phyloP scores from a whole-genome alignment of 2,888 invertebrate genomes.

The Latrodectus elegans region DNA sequence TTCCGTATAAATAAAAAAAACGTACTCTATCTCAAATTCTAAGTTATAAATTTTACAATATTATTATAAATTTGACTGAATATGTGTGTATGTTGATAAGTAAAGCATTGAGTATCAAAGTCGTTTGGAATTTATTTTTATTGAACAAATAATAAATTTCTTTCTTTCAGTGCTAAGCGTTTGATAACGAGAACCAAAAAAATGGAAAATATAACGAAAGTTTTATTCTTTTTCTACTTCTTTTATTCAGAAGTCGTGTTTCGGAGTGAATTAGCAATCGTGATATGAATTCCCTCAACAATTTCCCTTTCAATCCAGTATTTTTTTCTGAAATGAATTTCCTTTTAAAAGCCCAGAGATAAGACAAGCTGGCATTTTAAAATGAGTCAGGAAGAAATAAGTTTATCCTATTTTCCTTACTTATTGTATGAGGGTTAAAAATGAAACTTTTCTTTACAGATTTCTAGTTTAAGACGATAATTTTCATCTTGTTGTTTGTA shows the following conservation, averaged over 20 bases:
- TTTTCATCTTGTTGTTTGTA: no score
- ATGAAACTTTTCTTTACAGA: no score
- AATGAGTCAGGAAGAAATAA: neutral
- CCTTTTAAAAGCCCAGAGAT: neutral
- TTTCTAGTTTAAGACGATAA: no score
- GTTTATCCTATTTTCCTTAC: no score
- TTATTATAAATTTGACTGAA: no score
- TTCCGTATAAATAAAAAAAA: no score
- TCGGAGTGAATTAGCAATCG: constrained; percentile 20
- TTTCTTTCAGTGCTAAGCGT: neutral
- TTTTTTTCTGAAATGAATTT: neutral
- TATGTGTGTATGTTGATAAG: no score
- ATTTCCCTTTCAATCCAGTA: neutral
- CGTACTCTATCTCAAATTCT: no score
- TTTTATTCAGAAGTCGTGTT: constrained; percentile 26
- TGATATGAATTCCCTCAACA: constrained; percentile 1
- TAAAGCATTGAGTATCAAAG: neutral
- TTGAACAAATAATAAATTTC: neutral
- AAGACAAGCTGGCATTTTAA: neutral
- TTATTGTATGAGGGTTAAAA: no score
- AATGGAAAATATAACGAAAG: neutral
- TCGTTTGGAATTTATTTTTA: neutral
- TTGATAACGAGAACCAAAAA: neutral
- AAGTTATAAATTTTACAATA: no score
- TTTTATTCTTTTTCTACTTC: neutral